phyloP scores from a whole-genome alignment of 2,797 vertebrate species.

The Morelia viridis region DNA sequence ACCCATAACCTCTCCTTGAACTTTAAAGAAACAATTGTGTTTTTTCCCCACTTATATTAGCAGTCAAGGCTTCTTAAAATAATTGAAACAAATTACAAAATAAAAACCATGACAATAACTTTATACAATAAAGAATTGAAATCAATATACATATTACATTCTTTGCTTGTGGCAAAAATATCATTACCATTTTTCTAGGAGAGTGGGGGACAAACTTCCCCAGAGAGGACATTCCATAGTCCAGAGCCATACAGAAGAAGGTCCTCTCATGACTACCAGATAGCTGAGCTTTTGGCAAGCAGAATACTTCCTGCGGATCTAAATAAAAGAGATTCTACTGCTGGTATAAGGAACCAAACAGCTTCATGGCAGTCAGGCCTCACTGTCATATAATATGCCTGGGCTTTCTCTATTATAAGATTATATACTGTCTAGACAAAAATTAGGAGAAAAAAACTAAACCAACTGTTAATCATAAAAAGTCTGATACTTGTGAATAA shows the following conservation, averaged over 20 bases:
- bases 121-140: background rate
- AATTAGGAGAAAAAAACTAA: slow-evolving; percentile 17
- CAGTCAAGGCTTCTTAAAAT: background rate
- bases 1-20: background rate
- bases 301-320: background rate
- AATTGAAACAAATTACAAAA: background rate
- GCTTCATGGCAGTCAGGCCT: too few relatives aligned
- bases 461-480: slow-evolving; percentile 43
- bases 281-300: background rate
- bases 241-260: background rate
- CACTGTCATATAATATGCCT: background rate
- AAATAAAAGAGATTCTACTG: background rate
- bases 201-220: background rate
- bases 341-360: too few relatives aligned
- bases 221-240: background rate
- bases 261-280: background rate
- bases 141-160: background rate
- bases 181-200: background rate
- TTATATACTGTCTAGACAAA: background rate
- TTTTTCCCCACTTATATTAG: background rate
- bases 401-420: background rate
- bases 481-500: slow-evolving; percentile 27
- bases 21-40: background rate
- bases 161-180: background rate
- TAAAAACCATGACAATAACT: background rate